phyloP scores from a whole-genome alignment of 2,797 vertebrate species.

The Gallinago stenura region DNA sequence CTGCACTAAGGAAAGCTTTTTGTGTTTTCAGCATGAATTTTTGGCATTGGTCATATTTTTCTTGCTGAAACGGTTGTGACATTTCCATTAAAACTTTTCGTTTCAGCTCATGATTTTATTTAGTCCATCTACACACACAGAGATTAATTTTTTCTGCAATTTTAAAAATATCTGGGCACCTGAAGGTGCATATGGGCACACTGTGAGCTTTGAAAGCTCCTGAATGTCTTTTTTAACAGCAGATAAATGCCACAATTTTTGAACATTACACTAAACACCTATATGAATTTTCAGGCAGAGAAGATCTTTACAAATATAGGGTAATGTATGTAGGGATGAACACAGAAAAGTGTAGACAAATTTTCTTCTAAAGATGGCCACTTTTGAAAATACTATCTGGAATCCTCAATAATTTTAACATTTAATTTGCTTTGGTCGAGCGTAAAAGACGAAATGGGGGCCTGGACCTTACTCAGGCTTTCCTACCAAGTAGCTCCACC shows the following conservation, averaged over 20 bases:
- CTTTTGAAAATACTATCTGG: neutral
- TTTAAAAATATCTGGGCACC: neutral
- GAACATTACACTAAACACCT: accelerated
- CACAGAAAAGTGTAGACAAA: neutral
- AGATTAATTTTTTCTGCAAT: neutral
- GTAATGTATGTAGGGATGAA: neutral
- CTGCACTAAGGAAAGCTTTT: neutral
- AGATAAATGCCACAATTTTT: neutral
- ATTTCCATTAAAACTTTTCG: neutral
- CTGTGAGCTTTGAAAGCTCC: neutral
- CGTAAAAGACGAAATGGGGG: neutral
- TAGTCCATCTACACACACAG: neutral
- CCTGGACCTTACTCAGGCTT: neutral
- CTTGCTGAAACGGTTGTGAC: neutral
- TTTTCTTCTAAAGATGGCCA: neutral
- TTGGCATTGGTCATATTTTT: neutral
- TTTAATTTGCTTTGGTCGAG: neutral
- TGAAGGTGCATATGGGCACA: neutral
- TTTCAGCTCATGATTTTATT: neutral
- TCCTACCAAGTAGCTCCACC: conserved; percentile 32
- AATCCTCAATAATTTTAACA: neutral
- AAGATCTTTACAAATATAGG: neutral
- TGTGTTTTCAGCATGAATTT: neutral
- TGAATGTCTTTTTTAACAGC: neutral
- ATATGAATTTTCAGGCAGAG: neutral